Base-by-base conservation (phyloP, 2,113 vertebrate genomes). In the Thomomys bottae region DNA sequence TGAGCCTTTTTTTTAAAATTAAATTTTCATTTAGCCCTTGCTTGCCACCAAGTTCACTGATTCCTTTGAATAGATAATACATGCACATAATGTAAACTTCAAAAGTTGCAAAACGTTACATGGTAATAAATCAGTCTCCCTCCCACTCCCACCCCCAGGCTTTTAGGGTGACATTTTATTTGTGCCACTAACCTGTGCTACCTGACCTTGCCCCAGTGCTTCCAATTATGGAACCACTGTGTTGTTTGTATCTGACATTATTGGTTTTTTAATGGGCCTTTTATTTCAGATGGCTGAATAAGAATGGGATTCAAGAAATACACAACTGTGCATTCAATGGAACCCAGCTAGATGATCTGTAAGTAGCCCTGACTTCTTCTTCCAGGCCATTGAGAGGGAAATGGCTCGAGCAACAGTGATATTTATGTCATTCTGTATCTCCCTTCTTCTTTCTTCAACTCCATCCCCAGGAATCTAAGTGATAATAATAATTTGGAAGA, bases 221-320 rank as follows among this genome's bases (percentile, higher is more conserved):
- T 95, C 86, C 93, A 95, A 91, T 93, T 95, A 95, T 86, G 70
- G 94, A 87, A 42, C 21, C 34, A 28, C 0, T 84, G 83, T 88
- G 86, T 90, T 94, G 92, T 94, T 90, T 94, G 83, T 76, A 90
- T 95, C 76, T 71, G 80, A 95, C 80, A 92, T 94, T 94, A 94
- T 90, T 96, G 89, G 79, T 70, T 95, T 96, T 95, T 90, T 94
- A 95, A 97, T 96, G 94, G 88, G 63, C 72, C 54, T 83, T 96
- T 95, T 93, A 26, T 97, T 98, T 96, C 98, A 99, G 99, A 96
- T 97, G 98, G 97, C 98, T 99, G 96, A 98, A 97, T 97, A 99
- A 98, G 97, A 99, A 99, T 91, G 98, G 98, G 95, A 99, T 99
- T 96, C 97, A 94, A 97, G 97, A 99, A 97, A 98, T 99, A 97